These are phyloP conservation scores for Scolopax rusticola DNA, from an alignment of 2,797 vertebrate species.

Conservation along the genomic window DNA sequence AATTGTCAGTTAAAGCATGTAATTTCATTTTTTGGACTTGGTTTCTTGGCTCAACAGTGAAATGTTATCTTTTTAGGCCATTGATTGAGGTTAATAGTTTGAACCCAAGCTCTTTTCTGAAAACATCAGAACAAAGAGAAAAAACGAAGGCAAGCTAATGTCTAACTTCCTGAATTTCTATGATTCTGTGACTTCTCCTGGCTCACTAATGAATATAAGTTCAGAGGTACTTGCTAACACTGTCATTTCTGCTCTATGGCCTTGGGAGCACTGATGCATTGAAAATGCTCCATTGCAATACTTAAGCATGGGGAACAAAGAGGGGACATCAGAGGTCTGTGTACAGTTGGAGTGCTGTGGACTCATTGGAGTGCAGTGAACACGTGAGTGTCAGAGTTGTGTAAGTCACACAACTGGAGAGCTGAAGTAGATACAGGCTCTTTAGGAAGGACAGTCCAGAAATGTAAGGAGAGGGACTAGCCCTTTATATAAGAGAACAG, in stretches of 20 bases:
- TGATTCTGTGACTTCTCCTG: not conserved
- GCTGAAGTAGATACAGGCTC: not conserved
- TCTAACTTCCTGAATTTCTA: not conserved
- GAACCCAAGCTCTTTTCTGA: not conserved
- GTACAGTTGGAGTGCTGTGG: not conserved
- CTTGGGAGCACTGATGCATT: not conserved
- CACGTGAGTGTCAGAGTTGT: not conserved
- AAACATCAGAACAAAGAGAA: not conserved
- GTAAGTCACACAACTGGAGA: not conserved
- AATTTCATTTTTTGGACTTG: not conserved
- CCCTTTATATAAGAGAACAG: not conserved
- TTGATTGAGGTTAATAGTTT: not conserved
- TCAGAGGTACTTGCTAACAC: not conserved
- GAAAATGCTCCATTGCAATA: not conserved
- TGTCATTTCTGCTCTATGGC: not conserved
- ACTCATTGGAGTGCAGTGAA: not conserved
- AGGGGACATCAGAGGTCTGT: not conserved
- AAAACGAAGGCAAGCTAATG: not conserved
- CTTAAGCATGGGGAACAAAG: not conserved
- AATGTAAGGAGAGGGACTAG: not conserved
- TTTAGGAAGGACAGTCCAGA: not conserved
- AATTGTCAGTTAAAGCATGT: not conserved
- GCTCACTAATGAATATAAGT: not conserved
- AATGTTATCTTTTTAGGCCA: not conserved
- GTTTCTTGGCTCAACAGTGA: not conserved